A percentile compares a stretch with the other conserved stretches of the same genome.
These are phyloP conservation scores for Phalacrocorax aristotelis DNA, from an alignment of 2,113 vertebrate genomes.

Conservation along the genomic window DNA sequence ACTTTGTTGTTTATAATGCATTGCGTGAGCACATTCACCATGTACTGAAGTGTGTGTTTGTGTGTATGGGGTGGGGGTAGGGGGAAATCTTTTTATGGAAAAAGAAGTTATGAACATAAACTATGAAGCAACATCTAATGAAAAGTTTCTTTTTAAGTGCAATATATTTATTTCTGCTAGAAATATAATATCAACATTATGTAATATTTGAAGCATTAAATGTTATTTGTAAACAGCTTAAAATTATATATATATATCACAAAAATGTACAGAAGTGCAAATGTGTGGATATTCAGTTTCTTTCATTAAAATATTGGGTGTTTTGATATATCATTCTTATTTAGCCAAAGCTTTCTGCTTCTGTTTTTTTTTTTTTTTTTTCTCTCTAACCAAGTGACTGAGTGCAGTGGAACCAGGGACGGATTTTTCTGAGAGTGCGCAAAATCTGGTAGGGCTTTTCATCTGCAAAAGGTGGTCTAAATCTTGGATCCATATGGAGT, in stretches of 20 bases:
- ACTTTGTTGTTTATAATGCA: conserved; percentile 69
- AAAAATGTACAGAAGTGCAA: conserved; percentile 76
- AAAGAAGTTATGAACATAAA: conserved; percentile 74
- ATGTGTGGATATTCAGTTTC: conserved; percentile 75
- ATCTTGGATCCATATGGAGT: background rate
- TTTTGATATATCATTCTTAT: conserved; percentile 60
- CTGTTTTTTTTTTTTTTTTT: background rate
- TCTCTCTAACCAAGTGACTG: background rate
- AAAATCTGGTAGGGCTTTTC: background rate
- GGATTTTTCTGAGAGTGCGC: background rate
- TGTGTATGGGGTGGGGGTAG: conserved; percentile 52
- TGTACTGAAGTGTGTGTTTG: conserved; percentile 70
- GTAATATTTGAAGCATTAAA: conserved; percentile 89
- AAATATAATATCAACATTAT: conserved; percentile 89
- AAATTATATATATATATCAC: conserved; percentile 84
- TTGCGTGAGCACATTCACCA: conserved; percentile 75
- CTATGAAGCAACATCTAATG: conserved; percentile 76
- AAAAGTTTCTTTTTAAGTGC: conserved; percentile 92
- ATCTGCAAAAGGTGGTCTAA: background rate
- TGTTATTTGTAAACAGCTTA: conserved; percentile 94
- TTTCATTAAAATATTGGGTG: conserved; percentile 79
- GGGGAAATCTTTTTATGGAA: conserved; percentile 76
- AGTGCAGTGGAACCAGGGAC: background rate
- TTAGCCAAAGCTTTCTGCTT: background rate
- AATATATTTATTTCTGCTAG: conserved; percentile 99